Percentiles rank a stretch among this genome's conserved stretches.
Conservation (phyloP, 2,113 vertebrate genomes). For the Oreochromis tanganicae region DNA sequence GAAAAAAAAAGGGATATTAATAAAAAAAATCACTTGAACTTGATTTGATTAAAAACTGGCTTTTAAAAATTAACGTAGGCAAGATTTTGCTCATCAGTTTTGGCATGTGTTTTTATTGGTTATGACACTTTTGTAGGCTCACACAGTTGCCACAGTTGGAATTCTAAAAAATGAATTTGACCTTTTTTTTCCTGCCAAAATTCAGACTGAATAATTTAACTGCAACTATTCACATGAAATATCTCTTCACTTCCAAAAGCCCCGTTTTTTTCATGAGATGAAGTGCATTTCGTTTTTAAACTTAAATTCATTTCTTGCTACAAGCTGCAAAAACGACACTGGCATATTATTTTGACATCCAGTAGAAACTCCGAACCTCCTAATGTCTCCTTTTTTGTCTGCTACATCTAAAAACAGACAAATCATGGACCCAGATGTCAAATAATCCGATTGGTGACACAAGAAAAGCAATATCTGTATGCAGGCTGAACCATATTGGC, state of each 20-base stretch:
- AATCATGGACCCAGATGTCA: background rate
- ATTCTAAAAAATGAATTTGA: background rate
- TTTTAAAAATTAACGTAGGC: background rate
- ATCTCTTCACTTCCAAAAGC: background rate
- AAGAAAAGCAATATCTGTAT: background rate
- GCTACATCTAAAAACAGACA: background rate
- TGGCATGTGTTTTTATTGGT: background rate
- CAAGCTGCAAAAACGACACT: background rate
- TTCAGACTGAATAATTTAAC: background rate
- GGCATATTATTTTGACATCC: background rate
- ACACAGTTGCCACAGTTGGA: background rate
- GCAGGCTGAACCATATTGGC: background rate
- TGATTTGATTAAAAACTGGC: background rate
- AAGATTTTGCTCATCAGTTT: background rate
- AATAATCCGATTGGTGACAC: background rate
- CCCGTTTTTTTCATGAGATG: accelerated
- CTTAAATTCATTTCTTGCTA: background rate
- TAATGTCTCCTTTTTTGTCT: background rate
- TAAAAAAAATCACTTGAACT: background rate
- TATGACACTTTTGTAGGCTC: background rate
- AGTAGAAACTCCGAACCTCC: background rate
- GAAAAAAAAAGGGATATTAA: background rate
- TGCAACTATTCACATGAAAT: background rate
- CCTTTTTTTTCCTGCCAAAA: background rate
- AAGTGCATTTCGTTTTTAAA: background rate